Evolutionary conservation across 2,888 invertebrate genomes (phyloP).

Genomic region (Drosophila helvetica): DNA sequence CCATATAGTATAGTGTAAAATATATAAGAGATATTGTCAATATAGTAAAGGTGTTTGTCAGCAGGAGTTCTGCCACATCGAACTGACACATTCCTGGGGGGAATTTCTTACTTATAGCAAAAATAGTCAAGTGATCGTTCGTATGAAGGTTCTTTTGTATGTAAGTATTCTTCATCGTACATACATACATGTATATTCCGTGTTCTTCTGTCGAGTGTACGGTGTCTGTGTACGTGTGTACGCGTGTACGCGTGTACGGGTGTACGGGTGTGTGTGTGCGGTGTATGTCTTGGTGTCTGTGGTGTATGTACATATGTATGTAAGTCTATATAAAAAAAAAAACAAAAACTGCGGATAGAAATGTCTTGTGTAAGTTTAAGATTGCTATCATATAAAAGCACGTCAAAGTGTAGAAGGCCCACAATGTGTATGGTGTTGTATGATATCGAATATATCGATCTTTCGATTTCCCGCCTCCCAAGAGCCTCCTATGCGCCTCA

Average conservation of each 20-base stretch:
- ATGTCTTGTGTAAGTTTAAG: constrained; percentile 50
- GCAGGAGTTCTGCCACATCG: constrained; percentile 67
- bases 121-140: constrained; percentile 79
- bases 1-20: constrained; percentile 82
- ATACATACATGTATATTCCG: constrained; percentile 36
- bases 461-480: constrained; percentile 13
- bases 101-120: constrained; percentile 80
- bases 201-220: constrained; percentile 24
- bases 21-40: constrained; percentile 84
- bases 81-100: constrained; percentile 77
- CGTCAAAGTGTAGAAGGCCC: constrained; percentile 67
- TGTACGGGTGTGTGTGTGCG: constrained; percentile 19
- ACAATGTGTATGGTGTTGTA: constrained; percentile 39
- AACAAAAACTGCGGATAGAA: constrained; percentile 52
- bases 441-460: too few species aligned
- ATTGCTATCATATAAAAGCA: constrained; percentile 66
- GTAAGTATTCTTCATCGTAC: constrained; percentile 42
- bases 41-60: constrained; percentile 83
- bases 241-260: constrained; percentile 7
- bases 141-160: constrained; percentile 65
- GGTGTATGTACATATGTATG: constrained; percentile 50
- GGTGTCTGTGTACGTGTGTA: constrained; percentile 19
- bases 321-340: constrained; percentile 41
- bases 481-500: constrained; percentile 28
- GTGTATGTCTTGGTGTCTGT: constrained; percentile 17